Evolutionary conservation across 2,888 invertebrate species (phyloP).

Genomic region (Oligia latruncula): DNA sequence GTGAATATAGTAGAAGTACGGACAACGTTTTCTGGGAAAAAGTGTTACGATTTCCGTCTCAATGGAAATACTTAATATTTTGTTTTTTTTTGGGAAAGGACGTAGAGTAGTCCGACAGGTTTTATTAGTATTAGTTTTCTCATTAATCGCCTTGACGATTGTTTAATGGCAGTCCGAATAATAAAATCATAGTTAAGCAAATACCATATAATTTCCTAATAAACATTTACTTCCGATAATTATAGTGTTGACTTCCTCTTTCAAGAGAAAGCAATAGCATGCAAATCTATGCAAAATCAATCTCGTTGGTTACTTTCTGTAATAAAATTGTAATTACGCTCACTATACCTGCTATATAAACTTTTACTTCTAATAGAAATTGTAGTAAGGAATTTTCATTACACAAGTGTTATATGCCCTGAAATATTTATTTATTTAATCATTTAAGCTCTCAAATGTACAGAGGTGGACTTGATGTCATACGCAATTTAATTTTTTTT

Average conservation of each 20-base stretch:
- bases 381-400: constrained; percentile 7
- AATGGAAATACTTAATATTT: background rate
- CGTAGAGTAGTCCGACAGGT: background rate
- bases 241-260: constrained; percentile 1
- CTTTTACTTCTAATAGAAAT: background rate
- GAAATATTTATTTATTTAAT: background rate
- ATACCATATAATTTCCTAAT: constrained; percentile 32
- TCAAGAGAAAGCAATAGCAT: constrained; percentile 35
- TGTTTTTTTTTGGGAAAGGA: background rate
- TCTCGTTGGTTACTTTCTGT: constrained; percentile 34
- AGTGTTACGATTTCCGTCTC: background rate
- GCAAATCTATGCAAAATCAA: constrained; percentile 33
- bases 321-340: constrained; percentile 27
- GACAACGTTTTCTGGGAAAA: background rate
- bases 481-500: background rate
- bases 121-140: background rate
- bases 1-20: background rate
- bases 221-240: constrained; percentile 30
- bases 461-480: background rate
- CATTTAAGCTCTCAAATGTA: background rate
- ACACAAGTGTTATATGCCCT: background rate
- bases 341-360: constrained; percentile 7
- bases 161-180: background rate
- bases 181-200: background rate
- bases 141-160: background rate